Evolutionary conservation across 2,797 vertebrate species (phyloP).

Genomic region (Crenuchus spilurus): DNA sequence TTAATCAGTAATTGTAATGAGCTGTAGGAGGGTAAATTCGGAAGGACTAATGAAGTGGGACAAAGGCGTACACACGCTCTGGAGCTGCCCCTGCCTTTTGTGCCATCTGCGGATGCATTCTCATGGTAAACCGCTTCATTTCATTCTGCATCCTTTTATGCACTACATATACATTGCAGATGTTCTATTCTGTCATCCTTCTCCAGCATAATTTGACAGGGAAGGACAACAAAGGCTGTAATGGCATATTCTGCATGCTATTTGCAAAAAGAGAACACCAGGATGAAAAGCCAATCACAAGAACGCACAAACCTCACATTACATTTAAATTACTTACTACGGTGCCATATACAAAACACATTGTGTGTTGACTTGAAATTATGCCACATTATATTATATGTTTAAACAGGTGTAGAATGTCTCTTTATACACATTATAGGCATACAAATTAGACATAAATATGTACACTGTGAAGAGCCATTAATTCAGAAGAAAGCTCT

Average conservation of each 20-base stretch:
- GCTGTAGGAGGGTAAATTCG: constrained; percentile 53
- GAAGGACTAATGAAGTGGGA: constrained; percentile 60
- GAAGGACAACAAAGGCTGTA: constrained; percentile 50
- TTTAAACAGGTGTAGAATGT: constrained; percentile 47
- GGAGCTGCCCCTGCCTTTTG: constrained; percentile 50
- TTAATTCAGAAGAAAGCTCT: background rate
- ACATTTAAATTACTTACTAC: constrained; percentile 45
- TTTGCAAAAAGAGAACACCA: constrained; percentile 34
- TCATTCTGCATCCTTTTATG: constrained; percentile 32
- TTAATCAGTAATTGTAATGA: constrained; percentile 60
- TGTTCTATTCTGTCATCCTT: constrained; percentile 47
- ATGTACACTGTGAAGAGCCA: background rate
- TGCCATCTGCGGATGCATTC: constrained; percentile 56
- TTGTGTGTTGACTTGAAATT: constrained; percentile 22
- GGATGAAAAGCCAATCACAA: constrained; percentile 37
- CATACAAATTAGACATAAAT: constrained; percentile 23
- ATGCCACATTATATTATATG: constrained; percentile 29
- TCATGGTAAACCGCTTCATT: constrained; percentile 55
- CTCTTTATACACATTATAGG: background rate
- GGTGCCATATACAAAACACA: constrained; percentile 3
- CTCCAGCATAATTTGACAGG: constrained; percentile 50
- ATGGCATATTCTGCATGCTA: constrained; percentile 40
- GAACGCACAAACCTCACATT: constrained; percentile 49
- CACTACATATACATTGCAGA: constrained; percentile 50
- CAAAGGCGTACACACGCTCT: constrained; percentile 45